phyloP scores from a whole-genome alignment of 2,797 vertebrate species.

The Sebastes minor region DNA sequence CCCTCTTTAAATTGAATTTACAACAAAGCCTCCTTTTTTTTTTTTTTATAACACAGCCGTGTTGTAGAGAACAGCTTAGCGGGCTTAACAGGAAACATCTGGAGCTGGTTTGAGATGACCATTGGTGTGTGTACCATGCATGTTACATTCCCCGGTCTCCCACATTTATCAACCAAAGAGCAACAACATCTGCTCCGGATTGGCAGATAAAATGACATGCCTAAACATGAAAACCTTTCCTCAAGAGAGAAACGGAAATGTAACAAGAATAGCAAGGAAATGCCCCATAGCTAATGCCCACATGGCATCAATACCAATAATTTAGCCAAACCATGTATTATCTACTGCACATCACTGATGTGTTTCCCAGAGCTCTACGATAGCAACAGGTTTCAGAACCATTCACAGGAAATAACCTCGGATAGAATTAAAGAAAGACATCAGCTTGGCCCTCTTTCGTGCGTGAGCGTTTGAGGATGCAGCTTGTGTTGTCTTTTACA shows the following conservation, averaged over 20 bases:
- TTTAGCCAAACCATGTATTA: slow-evolving; percentile 22
- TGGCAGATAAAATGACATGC: slow-evolving; percentile 41
- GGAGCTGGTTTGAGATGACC: slow-evolving; percentile 59
- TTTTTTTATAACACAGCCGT: slow-evolving; percentile 39
- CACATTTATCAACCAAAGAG: slow-evolving; percentile 48
- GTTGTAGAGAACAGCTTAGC: slow-evolving; percentile 28
- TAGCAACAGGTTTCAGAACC: slow-evolving; percentile 36
- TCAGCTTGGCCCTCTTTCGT: slow-evolving; percentile 16
- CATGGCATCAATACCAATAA: slow-evolving; percentile 1
- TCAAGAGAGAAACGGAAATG: slow-evolving; percentile 16
- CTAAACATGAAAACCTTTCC: slow-evolving; percentile 30
- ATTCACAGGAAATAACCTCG: slow-evolving; percentile 32
- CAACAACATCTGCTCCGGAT: slow-evolving; percentile 66
- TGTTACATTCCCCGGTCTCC: slow-evolving; percentile 53
- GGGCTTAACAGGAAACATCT: slow-evolving; percentile 76
- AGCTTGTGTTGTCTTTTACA: slow-evolving; percentile 41
- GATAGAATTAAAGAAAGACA: slow-evolving; percentile 38
- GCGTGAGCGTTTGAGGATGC: slow-evolving; percentile 16
- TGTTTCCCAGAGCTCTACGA: slow-evolving; percentile 24
- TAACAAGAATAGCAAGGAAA: slow-evolving; percentile 12
- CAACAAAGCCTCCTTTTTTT: slow-evolving; percentile 21
- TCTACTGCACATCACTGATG: not conserved
- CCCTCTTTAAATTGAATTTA: slow-evolving; percentile 45
- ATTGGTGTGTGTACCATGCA: slow-evolving; percentile 39
- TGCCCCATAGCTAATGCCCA: slow-evolving; percentile 9